A percentile compares a stretch with the other conserved stretches of the same genome.
These are phyloP conservation scores for Falcaria lacertinaria DNA, from an alignment of 2,888 invertebrate species.

Conservation along the genomic window DNA sequence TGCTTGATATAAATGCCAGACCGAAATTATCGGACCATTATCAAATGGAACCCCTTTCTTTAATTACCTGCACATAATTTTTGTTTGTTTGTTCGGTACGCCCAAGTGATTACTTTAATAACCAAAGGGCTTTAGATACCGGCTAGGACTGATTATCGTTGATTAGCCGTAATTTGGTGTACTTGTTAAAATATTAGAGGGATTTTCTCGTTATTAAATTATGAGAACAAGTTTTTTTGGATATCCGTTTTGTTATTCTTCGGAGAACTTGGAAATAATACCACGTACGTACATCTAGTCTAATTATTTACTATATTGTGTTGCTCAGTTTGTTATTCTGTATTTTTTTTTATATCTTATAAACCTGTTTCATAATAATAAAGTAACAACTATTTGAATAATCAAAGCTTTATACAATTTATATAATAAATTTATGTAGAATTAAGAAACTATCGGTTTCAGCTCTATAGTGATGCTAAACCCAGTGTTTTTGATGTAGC, in stretches of 20 bases:
- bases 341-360: no score
- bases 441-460: no score
- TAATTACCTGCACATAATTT: constrained; percentile 72
- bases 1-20: constrained; percentile 49
- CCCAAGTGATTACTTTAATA: constrained; percentile 67
- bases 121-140: constrained; percentile 52
- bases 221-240: constrained; percentile 2
- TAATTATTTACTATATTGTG: not conserved
- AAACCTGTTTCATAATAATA: no score
- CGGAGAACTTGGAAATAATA: constrained; percentile 9
- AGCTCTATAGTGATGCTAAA: no score
- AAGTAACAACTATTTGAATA: no score
- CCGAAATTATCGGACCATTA: constrained; percentile 71
- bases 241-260: constrained; percentile 1
- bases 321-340: no score
- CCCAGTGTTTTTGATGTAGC: no score
- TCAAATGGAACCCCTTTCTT: constrained; percentile 74
- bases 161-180: constrained; percentile 65
- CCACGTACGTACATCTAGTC: constrained; percentile 5
- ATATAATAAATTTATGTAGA: no score
- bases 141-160: constrained; percentile 54
- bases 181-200: constrained; percentile 53
- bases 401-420: no score
- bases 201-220: constrained; percentile 50
- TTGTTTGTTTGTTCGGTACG: constrained; percentile 69